These are phyloP conservation scores for Enteromius unitaeniatus DNA, from an alignment of 2,797 vertebrate species.

Conservation along the genomic window DNA sequence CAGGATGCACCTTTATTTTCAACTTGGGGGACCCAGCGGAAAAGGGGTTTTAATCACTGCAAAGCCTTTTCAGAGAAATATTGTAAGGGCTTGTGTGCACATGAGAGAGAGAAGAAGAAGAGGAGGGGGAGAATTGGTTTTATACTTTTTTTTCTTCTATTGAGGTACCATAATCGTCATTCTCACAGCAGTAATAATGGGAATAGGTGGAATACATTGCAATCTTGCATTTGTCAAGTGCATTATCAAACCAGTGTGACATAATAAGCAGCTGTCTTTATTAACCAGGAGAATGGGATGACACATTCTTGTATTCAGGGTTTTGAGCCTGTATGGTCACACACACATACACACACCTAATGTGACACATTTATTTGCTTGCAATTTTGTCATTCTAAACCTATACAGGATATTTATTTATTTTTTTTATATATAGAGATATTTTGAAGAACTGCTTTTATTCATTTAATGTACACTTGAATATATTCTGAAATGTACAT, in stretches of 20 bases:
- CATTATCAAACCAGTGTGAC: constrained; percentile 49
- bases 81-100: constrained; percentile 32
- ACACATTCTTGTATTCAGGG: background rate
- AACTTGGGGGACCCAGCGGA: constrained; percentile 54
- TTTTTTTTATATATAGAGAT: background rate
- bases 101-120: constrained; percentile 7
- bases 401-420: background rate
- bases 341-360: constrained; percentile 32
- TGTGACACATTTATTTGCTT: constrained; percentile 7
- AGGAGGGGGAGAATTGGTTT: constrained; percentile 16
- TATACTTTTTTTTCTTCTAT: constrained; percentile 22
- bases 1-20: constrained; percentile 59
- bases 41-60: constrained; percentile 52
- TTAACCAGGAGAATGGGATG: constrained; percentile 2
- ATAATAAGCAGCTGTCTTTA: constrained; percentile 42
- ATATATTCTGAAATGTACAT: background rate
- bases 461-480: too few relatives aligned
- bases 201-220: constrained; percentile 9
- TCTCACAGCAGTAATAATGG: constrained; percentile 18
- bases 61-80: constrained; percentile 50
- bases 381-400: background rate
- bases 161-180: constrained; percentile 24
- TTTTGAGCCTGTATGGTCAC: constrained; percentile 27
- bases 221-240: too few relatives aligned
- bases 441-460: background rate